Evolutionary conservation across 2,888 invertebrate species (phyloP), one percentile per base, ranked within the genome.

Genomic region (Stenichneumon culpator): DNA sequence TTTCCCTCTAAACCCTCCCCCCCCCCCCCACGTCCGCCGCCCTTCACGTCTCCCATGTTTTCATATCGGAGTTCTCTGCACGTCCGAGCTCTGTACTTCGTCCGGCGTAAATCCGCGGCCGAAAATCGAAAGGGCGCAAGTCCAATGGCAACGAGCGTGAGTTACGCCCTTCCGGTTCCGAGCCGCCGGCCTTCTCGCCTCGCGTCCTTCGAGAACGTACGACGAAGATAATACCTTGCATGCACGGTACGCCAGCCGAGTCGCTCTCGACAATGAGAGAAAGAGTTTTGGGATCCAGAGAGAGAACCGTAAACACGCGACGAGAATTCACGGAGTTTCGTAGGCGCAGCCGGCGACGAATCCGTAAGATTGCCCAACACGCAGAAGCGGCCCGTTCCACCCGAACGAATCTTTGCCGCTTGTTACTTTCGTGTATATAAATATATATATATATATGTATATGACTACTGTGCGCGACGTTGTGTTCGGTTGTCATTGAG

Each of bases 321-420:
- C 47, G 16, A 47, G 67, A 63, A 47, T 14, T 11, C 19, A 11
- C 32, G 14, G 19, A 16, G n/a, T 7, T 67, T 14, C 47, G 5
- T 69, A 70, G 69, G 68, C 47, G 69, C 75, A 69, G 69, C 63
- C 39, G 39, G 47, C 28, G 63, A 82, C 82, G 44, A 77, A 82
- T 22, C 65, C 65, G 72, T 54, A 1, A 44, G 69, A 70, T 77
- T 82, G 54, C 54, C 39, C 28, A 82, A 82, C 75, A 54, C 22
- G 16, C 68, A 32, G 54, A 52, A n/a, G 22, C 32, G 77, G 25
- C 50, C 54, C 77, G 72, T 78, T 82, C 65, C 39, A 70, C 65
- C 77, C 32, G 39, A 52, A 81, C 69, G 39, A 81, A 50, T 50
- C 52, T 60, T 68, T 16, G 28, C 60, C n/a, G 44, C 44, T 44